phyloP scores from a whole-genome alignment of 2,113 vertebrate species.

The Sander vitreus region DNA sequence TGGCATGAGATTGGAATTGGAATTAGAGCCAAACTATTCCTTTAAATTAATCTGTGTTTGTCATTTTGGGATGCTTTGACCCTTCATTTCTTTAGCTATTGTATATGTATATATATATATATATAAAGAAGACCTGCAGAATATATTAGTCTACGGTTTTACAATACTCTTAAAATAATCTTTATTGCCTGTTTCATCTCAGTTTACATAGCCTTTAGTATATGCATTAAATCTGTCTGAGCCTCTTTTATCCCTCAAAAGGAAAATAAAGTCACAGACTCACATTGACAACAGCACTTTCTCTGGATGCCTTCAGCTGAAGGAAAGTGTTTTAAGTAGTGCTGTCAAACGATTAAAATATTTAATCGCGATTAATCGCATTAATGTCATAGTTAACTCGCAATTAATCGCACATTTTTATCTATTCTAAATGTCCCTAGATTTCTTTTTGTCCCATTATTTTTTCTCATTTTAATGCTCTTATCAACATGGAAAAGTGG shows the following conservation, averaged over 20 bases:
- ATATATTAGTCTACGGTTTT: not conserved
- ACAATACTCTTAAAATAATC: not conserved
- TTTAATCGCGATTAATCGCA: no score
- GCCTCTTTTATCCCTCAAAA: slow-evolving; percentile 15
- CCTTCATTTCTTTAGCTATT: not conserved
- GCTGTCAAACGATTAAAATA: no score
- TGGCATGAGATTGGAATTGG: no score
- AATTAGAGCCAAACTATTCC: not conserved
- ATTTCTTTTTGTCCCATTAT: no score
- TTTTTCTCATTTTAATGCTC: no score
- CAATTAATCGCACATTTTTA: no score
- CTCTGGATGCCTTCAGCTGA: not conserved
- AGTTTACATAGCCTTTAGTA: not conserved
- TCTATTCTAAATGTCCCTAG: no score
- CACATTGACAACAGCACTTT: not conserved
- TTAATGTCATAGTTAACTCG: no score
- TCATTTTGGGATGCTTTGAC: not conserved
- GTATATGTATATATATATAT: not conserved
- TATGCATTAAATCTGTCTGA: not conserved
- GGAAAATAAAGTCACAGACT: not conserved
- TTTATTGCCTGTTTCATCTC: not conserved
- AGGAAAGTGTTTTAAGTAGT: not conserved
- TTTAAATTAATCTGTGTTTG: not conserved
- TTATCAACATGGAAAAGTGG: no score
- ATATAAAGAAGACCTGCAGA: not conserved